A percentile compares a stretch with the other conserved stretches of the same genome.
These are phyloP conservation scores for Cathartes aura DNA, from an alignment of 2,113 vertebrate genomes.

Conservation along the genomic window DNA sequence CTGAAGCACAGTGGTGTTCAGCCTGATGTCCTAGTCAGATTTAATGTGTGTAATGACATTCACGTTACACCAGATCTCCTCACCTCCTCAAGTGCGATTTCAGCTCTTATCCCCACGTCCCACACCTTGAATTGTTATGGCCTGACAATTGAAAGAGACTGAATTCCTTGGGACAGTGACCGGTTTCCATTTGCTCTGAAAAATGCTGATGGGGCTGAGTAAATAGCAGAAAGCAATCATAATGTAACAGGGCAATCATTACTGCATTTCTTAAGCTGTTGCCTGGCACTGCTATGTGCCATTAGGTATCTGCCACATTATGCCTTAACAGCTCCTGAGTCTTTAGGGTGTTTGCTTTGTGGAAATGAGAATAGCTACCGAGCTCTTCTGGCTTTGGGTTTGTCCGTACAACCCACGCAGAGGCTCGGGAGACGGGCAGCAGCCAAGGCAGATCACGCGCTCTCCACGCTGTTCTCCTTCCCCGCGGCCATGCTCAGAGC, in stretches of 20 bases:
- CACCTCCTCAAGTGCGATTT: neutral
- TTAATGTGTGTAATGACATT: neutral
- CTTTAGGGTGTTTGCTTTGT: conserved; percentile 7
- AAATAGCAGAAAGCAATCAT: neutral
- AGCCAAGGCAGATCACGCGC: neutral
- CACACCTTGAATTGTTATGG: neutral
- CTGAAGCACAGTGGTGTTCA: neutral
- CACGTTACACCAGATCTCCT: neutral
- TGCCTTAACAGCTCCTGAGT: neutral
- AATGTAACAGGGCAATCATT: neutral
- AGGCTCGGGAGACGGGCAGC: fast-evolving
- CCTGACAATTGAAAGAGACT: neutral
- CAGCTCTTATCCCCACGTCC: neutral
- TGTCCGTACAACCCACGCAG: fast-evolving
- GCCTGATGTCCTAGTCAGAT: neutral
- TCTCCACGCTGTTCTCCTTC: neutral
- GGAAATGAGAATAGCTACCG: neutral
- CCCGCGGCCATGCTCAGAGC: fast-evolving
- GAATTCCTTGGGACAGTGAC: neutral
- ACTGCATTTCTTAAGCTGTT: conserved; percentile 8
- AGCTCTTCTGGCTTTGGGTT: neutral
- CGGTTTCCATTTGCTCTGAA: neutral
- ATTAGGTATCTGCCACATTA: neutral
- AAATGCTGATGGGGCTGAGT: neutral
- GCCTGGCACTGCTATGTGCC: neutral